Evolutionary conservation across 2,113 vertebrate species (phyloP), one percentile per base, ranked within the genome.

Genomic region (Tapirus terrestris): DNA sequence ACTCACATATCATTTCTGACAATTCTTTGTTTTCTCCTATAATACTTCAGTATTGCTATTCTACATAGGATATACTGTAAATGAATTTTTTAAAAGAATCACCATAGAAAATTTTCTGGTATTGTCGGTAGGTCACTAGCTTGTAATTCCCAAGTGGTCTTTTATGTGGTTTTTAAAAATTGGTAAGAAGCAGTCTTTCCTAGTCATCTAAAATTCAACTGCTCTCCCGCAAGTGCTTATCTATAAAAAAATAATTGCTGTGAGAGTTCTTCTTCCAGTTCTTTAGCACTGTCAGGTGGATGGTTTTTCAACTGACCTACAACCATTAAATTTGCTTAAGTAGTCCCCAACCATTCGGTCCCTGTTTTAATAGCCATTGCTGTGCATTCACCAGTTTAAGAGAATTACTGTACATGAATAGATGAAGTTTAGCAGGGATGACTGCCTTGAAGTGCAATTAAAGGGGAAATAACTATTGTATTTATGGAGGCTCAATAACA

Each of bases 231-330:
- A 77, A 94, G 76, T 90, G 27, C 79, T 81, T 93, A 61, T 76
- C 58, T 92, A 63, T 96, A 96, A 98, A 95, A 93, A 45, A 73
- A 72, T 96, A 95, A 97, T 98, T 95, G 76, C 81, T 39, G 11
- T 85, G 81, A 72, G 61, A 88, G 90, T 94, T 87, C 76, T 72
- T 96, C 76, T 93, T 93, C 65, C 56, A 68, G 23, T 89, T 94
- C 45, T 58, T 85, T 91, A 97, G 14, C 53, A 89, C 53, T 94
- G 93, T 93, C 93, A 31, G 36, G 33, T 91, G 76, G 31, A 31
- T 63, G 33, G 60, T 68, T 89, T 98, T 89, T 95, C 48, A 33
- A 27, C 27, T 95, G 95, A 96, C 97, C 93, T 93, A 91, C 53
- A 97, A 29, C 33, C 85, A 82, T 96, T 93, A 89, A 91, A 33